Evolutionary conservation across 92 coral and sea anemone genomes (phyloP).

Genomic region (Parazoanthus darwini): DNA sequence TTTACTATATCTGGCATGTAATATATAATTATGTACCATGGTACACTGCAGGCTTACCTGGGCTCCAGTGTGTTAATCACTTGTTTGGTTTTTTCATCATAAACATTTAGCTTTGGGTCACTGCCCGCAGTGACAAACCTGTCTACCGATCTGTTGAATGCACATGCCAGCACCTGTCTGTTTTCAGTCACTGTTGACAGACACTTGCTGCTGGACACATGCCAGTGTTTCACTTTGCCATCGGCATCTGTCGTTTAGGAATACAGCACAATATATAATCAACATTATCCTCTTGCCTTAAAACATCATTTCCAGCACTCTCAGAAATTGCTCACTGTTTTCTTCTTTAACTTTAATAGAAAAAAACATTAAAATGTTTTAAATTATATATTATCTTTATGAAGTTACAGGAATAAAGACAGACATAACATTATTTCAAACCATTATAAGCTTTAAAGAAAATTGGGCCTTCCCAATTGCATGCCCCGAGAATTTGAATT

Average conservation of each 20-base stretch:
- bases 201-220: constrained; percentile 84
- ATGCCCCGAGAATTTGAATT: no score
- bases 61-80: constrained; percentile 75
- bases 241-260: constrained; percentile 71
- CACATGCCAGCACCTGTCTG: constrained; percentile 90
- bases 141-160: constrained; percentile 76
- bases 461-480: no score
- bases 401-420: no score
- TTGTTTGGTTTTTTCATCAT: constrained; percentile 92
- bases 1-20: no score
- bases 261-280: neutral
- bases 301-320: no score
- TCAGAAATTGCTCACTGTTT: no score
- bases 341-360: no score
- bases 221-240: constrained; percentile 92
- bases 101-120: constrained; percentile 76
- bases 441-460: no score
- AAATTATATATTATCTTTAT: no score
- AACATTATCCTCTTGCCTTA: neutral
- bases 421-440: no score
- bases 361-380: no score
- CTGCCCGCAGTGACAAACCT: constrained; percentile 92
- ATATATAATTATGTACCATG: no score
- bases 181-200: constrained; percentile 69
- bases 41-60: constrained; percentile 48